phyloP scores from a whole-genome alignment of 2,888 invertebrate species.

The Charanyca ferruginea region DNA sequence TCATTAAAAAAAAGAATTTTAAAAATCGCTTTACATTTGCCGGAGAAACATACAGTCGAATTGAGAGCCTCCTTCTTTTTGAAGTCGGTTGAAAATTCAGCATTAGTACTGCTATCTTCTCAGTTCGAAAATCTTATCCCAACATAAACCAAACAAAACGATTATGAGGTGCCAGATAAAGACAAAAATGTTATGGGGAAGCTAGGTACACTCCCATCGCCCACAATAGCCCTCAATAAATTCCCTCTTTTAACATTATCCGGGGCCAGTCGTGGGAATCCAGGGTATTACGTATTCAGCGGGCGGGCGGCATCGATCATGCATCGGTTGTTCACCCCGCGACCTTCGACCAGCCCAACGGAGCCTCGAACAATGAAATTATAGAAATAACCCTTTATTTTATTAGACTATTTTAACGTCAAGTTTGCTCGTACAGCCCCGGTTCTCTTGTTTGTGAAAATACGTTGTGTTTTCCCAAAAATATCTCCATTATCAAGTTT shows the following conservation, averaged over 20 bases:
- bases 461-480: slow-evolving; percentile 28
- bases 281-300: slow-evolving; percentile 72
- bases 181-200: slow-evolving; percentile 28
- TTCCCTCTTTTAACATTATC: slow-evolving; percentile 46
- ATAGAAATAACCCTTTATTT: slow-evolving; percentile 60
- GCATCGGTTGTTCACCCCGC: slow-evolving; percentile 73
- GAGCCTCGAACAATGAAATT: slow-evolving; percentile 61
- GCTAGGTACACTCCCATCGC: slow-evolving; percentile 23
- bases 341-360: slow-evolving; percentile 65
- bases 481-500: slow-evolving; percentile 15
- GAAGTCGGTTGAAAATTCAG: too few relatives aligned
- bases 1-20: too few relatives aligned
- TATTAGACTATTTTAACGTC: slow-evolving; percentile 41
- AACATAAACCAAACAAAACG: slow-evolving; percentile 1
- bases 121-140: neutral
- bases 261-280: slow-evolving; percentile 53
- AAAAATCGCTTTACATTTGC: too few relatives aligned
- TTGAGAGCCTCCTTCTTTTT: too few relatives aligned
- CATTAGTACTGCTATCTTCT: neutral
- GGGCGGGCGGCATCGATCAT: slow-evolving; percentile 75
- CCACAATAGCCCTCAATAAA: slow-evolving; percentile 46
- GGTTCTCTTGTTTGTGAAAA: slow-evolving; percentile 31
- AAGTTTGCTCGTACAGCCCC: neutral
- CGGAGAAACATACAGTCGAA: too few relatives aligned
- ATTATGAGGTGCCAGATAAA: slow-evolving; percentile 16